Evolutionary conservation across 2,113 vertebrate genomes (phyloP), one percentile per base, ranked within the genome.

Genomic region (Piaya cayana): DNA sequence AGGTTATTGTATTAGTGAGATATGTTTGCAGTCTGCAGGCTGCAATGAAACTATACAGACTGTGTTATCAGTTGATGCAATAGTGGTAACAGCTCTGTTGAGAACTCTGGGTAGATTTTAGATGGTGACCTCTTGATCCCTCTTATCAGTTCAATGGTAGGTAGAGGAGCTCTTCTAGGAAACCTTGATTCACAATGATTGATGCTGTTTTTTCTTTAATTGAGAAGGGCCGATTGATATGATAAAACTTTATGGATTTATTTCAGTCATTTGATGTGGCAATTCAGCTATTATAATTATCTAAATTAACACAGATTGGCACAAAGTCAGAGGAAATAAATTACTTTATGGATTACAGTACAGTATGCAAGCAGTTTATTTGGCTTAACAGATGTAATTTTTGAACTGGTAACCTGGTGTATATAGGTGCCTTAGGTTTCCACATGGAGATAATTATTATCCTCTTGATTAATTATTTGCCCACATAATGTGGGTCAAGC

Each of bases 241-340:
- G 87, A 78, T 96, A 91, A 96, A 92, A 94, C 62, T 96, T 95
- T 89, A 81, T 96, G 60, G 94, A 92, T 96, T 97, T 94, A 90
- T 90, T 97, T 96, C 34, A 67, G 6, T 96, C 60, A 87, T 96
- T 97, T 95, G 50, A 75, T 93, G 82, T 86, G 37, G 75, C 45
- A 95, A 97, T 96, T 97, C 63, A 82, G 95, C 94, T 95, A 53
- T 93, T 95, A 92, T 64, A 60, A 76, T 98, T 95, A 96, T 94
- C 56, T 96, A 93, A 96, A 97, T 96, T 93, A 96, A 79, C 53
- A 78, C 52, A n/a, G 62, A 81, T 84, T 95, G n/a, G 36, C 55
- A 45, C 62, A 90, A 95, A 95, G 56, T 92, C 82, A 86, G 86
- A 90, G 76, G 52, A 11, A 92, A 29, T 95, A 92, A 96, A 97